Conservation (phyloP, 1,140 invertebrate species). For the Apolygus lucorum region DNA sequence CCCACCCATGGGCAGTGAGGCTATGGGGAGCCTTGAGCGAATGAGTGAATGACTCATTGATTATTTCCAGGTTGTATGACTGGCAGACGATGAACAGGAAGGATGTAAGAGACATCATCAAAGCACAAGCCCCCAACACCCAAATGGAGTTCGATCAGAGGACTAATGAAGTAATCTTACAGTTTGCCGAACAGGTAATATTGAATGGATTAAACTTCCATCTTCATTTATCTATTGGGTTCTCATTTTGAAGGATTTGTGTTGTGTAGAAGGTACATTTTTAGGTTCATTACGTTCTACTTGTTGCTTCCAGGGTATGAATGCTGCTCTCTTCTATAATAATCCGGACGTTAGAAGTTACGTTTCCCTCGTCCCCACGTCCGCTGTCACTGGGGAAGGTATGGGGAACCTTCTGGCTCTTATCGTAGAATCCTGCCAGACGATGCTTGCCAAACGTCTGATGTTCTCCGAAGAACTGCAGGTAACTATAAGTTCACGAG, state of each 20-base stretch:
- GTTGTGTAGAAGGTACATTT: no score
- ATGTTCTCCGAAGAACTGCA: conserved; percentile 90
- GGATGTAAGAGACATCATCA: conserved; percentile 85
- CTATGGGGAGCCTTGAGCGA: no score
- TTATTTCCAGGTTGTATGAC: conserved; percentile 64
- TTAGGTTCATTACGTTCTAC: no score
- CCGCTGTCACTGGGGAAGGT: conserved; percentile 91
- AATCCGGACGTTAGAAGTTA: conserved; percentile 90
- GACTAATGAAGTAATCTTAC: conserved; percentile 75
- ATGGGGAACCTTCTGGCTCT: conserved; percentile 96
- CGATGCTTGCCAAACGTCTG: conserved; percentile 77
- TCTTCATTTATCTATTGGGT: neutral
- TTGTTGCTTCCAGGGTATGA: conserved; percentile 58
- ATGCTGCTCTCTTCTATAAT: conserved; percentile 90
- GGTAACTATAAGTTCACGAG: no score
- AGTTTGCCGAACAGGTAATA: conserved; percentile 83
- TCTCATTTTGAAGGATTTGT: no score
- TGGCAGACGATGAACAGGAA: conserved; percentile 87
- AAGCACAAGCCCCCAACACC: conserved; percentile 79
- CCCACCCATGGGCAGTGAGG: no score
- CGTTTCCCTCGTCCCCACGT: conserved; percentile 94
- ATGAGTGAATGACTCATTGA: no score
- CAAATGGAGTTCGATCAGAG: conserved; percentile 91
- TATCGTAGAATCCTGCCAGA: conserved; percentile 88
- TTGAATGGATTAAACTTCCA: neutral